Conservation (phyloP, 2,797 vertebrate genomes). For the Liasis olivaceus region DNA sequence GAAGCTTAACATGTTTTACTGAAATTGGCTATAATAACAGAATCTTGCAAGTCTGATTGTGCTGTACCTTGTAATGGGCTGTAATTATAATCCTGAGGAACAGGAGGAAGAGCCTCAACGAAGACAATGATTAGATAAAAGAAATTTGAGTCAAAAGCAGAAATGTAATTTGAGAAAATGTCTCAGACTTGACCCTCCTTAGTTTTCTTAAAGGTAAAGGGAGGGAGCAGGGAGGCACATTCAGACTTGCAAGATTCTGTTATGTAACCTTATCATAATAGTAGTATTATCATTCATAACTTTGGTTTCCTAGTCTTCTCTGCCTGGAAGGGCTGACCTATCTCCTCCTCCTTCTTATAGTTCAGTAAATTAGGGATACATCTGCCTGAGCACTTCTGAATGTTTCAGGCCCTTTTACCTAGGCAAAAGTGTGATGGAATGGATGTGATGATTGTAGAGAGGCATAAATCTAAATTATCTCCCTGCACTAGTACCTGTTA, state of each 20-base stretch:
- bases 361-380: background rate
- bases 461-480: background rate
- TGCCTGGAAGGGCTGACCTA: background rate
- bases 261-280: background rate
- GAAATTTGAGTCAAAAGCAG: background rate
- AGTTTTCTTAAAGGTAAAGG: background rate
- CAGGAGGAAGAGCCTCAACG: background rate
- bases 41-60: background rate
- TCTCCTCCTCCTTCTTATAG: background rate
- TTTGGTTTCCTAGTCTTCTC: background rate
- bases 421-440: background rate
- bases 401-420: background rate
- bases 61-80: background rate
- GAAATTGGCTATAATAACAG: background rate
- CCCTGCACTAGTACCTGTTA: background rate
- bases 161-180: background rate
- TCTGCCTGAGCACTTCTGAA: background rate
- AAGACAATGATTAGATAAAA: background rate
- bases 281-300: background rate
- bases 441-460: background rate
- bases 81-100: background rate
- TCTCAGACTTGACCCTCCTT: background rate
- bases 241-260: background rate
- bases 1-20: background rate
- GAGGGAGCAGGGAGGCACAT: background rate